Conservation (phyloP, 1,140 invertebrate genomes). For the Cataglyphis hispanica region DNA sequence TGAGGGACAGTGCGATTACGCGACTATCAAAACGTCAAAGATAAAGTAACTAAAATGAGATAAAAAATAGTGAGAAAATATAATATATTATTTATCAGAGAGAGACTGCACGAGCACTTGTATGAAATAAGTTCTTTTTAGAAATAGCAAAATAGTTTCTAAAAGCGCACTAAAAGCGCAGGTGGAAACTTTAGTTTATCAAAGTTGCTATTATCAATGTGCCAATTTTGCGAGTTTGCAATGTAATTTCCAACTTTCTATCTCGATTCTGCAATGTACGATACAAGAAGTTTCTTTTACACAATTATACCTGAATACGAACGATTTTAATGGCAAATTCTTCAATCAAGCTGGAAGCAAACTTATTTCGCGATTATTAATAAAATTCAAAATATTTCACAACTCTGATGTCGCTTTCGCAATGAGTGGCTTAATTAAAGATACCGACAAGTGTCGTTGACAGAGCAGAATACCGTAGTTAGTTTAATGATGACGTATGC, state of each 20-base stretch:
- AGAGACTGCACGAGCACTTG: not conserved
- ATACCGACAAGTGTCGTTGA: not conserved
- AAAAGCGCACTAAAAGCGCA: not conserved
- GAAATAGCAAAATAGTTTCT: not conserved
- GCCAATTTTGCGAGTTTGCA: not conserved
- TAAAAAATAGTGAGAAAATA: not conserved
- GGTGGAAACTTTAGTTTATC: conserved; percentile 1
- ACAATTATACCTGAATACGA: not conserved
- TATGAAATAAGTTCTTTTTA: not conserved
- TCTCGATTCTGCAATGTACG: not conserved
- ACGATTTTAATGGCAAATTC: not conserved
- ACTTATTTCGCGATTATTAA: conserved; percentile 1
- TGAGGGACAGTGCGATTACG: not conserved
- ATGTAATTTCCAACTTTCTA: not conserved
- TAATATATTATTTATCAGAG: not conserved
- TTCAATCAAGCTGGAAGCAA: not conserved
- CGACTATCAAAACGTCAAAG: no score
- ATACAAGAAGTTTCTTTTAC: not conserved
- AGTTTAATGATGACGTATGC: conserved; percentile 63
- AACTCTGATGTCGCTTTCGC: not conserved
- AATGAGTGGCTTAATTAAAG: conserved; percentile 21
- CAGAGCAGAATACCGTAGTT: not conserved
- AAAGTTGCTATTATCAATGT: conserved; percentile 17
- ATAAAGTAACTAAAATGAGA: not conserved
- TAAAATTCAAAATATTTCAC: not conserved